Base-by-base conservation (phyloP, 1,140 invertebrate genomes). In the Dolichoris vasculosae region DNA sequence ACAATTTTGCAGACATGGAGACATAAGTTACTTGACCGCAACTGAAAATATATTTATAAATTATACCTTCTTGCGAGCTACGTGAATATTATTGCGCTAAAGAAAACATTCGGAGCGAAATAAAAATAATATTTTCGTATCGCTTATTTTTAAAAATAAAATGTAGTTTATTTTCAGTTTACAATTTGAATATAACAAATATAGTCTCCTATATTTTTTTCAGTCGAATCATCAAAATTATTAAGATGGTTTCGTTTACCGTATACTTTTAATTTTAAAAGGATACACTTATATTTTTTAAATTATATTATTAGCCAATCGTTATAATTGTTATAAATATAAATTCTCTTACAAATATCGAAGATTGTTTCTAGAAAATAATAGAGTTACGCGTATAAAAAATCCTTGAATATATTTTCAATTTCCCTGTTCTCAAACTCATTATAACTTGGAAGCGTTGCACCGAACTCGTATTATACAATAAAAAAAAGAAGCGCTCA, bases 381-480 rank as follows among this genome's bases (percentile, higher is more conserved):
- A n/a, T 75, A 9, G 8, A 46, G 26, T 20, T 73, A 73, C 15
- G 32, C 11, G n/a, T 20, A 75, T n/a, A 32, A 7, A 30, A 20
- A 55, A 59, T 48, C 2, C 51, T 79, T 79, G 51, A 63, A 71
- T 69, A 55, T 55, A 82, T 71, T 82, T 82, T 69, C 80, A 71
- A 82, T 82, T 82, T 82, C 26, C 26, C 20, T 6, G 11, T 46
- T 40, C 20, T n/a, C 15, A 71, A 82, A 82, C 40, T 71, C 80
- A 35, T 82, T 71, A 69, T 13, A 71, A 82, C 43, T 71, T 82
- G 2, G n/a, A 1, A 48, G 46, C 43, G 43, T 8, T n/a, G 30
- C 38, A 55, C 9, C 30, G 32, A 71, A 69, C 38, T 71, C 43
- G 20, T 38, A 71, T 48, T 55, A 55, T 32, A 46, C 63, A 20